phyloP scores from a whole-genome alignment of 2,113 vertebrate genomes.

The Agelaius phoeniceus region DNA sequence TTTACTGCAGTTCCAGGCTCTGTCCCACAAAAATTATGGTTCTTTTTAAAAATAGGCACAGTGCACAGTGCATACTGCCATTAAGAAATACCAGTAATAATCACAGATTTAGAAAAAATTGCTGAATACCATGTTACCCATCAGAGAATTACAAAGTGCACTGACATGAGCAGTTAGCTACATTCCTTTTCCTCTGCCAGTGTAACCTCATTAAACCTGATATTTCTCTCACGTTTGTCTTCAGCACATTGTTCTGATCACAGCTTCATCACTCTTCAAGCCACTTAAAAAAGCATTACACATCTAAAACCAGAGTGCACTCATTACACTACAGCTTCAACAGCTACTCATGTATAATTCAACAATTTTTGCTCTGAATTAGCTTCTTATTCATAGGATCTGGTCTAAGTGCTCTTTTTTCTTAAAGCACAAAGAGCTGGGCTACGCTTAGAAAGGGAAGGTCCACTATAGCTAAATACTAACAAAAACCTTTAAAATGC shows the following conservation, averaged over 20 bases:
- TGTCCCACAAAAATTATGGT: neutral
- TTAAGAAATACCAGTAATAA: neutral
- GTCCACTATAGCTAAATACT: neutral
- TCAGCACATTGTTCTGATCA: conserved; percentile 37
- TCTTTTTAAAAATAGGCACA: neutral
- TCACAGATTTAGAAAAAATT: neutral
- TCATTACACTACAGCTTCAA: conserved; percentile 29
- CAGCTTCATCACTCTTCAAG: neutral
- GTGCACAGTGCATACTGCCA: neutral
- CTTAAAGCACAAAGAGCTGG: neutral
- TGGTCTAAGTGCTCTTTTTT: neutral
- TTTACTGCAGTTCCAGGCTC: neutral
- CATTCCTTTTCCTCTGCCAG: neutral
- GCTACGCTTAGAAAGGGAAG: neutral
- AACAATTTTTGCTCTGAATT: conserved; percentile 27
- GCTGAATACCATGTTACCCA: neutral
- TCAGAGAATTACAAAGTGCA: neutral
- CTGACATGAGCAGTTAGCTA: conserved; percentile 7
- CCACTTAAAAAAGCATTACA: conserved; percentile 45
- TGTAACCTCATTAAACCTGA: conserved; percentile 18
- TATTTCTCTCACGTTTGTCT: neutral
- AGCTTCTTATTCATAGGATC: conserved; percentile 38
- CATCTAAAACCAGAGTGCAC: conserved; percentile 9
- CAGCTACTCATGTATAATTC: conserved; percentile 53
- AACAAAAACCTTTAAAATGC: neutral